Base-by-base conservation (phyloP, 1,140 invertebrate species). In the Neomicropteryx cornuta region DNA sequence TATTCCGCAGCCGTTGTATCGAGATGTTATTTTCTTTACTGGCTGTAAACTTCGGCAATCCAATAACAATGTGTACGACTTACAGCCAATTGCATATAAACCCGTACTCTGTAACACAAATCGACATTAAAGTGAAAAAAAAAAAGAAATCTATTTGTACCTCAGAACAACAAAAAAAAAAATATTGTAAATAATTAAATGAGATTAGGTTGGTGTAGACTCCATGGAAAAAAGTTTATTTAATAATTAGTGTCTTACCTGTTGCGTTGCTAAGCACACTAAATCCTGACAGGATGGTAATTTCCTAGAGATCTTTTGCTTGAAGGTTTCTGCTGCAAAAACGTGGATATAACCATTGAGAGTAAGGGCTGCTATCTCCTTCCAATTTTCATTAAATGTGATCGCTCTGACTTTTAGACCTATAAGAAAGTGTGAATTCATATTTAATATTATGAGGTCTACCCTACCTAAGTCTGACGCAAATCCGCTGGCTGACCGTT, bases 321-420 rank as follows among this genome's bases (percentile, higher is more conserved):
- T 86, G 74, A 75, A 94, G 13, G 76, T 82, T 57, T 89, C 79
- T 2, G 88, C 85, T 66, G 83, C 86, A 78, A 90, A 96, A 38
- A 95, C 79, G 66, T 96, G 91, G 54, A 82, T 96, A 73, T 71
- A 92, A 44, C 88, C 89, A 67, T 96, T 95, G 2, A 94, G 67
- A 1, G 90, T 93, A 10, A 96, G 65, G n/a, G 87, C 87, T 2
- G 87, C 89, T 34, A 97, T 77, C 68, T 95, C 89, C 50, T 85
- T 79, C 51, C 85, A 85, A 37, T 73, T 72, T 49, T 81, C 75
- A 58, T 95, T 93, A 51, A 90, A 94, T 18, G 84, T 81, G 14
- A 97, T 60, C 17, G 91, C 88, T 42, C 92, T 73, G 10, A 95
- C 80, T 71, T 87, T 93, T 62, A 87, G 73, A 36, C 77, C 77